Evolutionary conservation across 2,888 invertebrate species (phyloP).

Genomic region (Orchesella flavescens): DNA sequence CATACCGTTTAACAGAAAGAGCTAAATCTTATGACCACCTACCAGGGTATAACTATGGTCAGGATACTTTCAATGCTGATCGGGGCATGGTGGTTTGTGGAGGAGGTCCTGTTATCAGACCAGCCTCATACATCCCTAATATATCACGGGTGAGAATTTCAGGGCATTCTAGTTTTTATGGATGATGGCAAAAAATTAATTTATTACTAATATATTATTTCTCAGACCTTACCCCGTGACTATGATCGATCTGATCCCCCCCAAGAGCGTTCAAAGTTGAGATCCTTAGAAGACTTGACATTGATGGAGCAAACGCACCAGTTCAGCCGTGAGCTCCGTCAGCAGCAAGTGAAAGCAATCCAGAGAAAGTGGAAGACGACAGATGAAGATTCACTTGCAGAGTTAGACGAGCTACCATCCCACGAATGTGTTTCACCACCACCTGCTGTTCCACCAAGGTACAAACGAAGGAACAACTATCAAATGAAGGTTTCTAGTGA

Average conservation of each 20-base stretch:
- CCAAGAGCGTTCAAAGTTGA: not conserved
- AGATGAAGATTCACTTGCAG: slow-evolving; percentile 60
- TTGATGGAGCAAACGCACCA: slow-evolving; percentile 22
- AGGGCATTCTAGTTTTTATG: no score
- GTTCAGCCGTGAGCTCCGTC: slow-evolving; percentile 37
- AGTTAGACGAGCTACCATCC: slow-evolving; percentile 66
- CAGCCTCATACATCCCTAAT: no score
- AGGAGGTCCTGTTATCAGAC: not conserved
- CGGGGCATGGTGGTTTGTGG: slow-evolving; percentile 24
- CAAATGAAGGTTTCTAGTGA: slow-evolving; percentile 67
- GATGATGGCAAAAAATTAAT: no score
- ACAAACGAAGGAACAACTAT: slow-evolving; percentile 20
- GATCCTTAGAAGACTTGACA: slow-evolving; percentile 10
- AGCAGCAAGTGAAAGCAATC: slow-evolving; percentile 26
- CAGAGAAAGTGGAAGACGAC: slow-evolving; percentile 21
- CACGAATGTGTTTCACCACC: slow-evolving; percentile 52
- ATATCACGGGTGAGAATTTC: no score
- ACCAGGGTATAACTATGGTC: slow-evolving; percentile 19
- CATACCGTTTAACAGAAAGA: not conserved
- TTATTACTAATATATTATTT: no score
- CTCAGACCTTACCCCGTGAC: no score
- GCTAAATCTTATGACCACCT: slow-evolving; percentile 28
- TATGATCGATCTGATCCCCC: no score
- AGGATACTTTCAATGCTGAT: slow-evolving; percentile 28
- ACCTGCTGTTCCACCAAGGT: slow-evolving; percentile 8